A percentile compares a stretch with the other conserved stretches of the same genome.
These are phyloP conservation scores for Lampropteryx suffumata DNA, from an alignment of 2,888 invertebrate genomes.

Conservation along the genomic window DNA sequence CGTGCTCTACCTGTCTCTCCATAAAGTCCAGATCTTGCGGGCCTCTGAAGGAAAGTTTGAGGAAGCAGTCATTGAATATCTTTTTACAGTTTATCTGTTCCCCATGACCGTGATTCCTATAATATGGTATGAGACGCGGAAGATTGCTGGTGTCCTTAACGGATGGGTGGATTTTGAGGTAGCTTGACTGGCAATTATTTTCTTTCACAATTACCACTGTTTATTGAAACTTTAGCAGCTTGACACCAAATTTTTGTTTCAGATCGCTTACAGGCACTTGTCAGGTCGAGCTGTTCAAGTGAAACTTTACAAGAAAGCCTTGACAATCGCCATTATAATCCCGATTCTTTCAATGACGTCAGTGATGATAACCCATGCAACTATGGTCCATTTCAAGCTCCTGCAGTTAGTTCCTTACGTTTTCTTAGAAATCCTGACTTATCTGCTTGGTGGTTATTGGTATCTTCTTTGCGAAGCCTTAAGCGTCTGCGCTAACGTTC, in stretches of 20 bases:
- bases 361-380: slow-evolving; percentile 86
- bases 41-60: slow-evolving; percentile 87
- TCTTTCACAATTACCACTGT: neutral
- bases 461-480: slow-evolving; percentile 86
- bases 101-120: slow-evolving; percentile 85
- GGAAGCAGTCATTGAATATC: slow-evolving; percentile 89
- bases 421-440: slow-evolving; percentile 86
- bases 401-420: slow-evolving; percentile 87
- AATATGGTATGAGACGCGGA: slow-evolving; percentile 86
- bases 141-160: slow-evolving; percentile 83
- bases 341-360: slow-evolving; percentile 85
- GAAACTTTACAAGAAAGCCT: slow-evolving; percentile 82
- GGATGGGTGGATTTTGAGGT: slow-evolving; percentile 88
- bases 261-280: slow-evolving; percentile 84
- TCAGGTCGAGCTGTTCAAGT: slow-evolving; percentile 82
- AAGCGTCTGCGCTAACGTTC: slow-evolving; percentile 84
- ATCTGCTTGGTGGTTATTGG: slow-evolving; percentile 88
- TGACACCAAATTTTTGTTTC: slow-evolving; percentile 33
- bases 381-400: slow-evolving; percentile 86
- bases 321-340: slow-evolving; percentile 81
- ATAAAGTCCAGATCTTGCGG: slow-evolving; percentile 84
- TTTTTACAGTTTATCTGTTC: slow-evolving; percentile 88
- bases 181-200: slow-evolving; percentile 19
- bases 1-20: slow-evolving; percentile 83
- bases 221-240: neutral